Percentiles rank a stretch among this genome's conserved stretches.
These are phyloP conservation scores for Ceyx cyanopectus DNA, from an alignment of 2,113 vertebrate species.

Conservation along the genomic window DNA sequence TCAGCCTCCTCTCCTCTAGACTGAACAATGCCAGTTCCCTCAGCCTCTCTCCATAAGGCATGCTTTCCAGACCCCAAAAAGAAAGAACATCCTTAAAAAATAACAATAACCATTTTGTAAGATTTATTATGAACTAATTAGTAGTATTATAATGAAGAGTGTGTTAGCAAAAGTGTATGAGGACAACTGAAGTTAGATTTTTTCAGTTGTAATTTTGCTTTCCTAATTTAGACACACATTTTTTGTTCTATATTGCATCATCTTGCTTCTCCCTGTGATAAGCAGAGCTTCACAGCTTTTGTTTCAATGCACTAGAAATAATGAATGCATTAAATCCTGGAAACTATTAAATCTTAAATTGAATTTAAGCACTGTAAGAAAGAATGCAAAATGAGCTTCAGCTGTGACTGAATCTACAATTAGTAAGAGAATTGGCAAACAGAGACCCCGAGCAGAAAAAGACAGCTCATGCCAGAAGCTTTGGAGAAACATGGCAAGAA, in stretches of 20 bases:
- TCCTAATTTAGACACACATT: no score
- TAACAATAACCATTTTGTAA: not conserved
- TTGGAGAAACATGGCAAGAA: no score
- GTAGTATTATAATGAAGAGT: not conserved
- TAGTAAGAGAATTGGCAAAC: not conserved
- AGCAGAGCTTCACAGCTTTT: not conserved
- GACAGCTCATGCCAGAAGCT: no score
- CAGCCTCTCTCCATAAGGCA: no score
- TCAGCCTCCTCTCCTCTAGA: no score
- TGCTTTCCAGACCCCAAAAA: no score
- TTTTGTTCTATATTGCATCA: not conserved
- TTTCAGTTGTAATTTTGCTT: not conserved
- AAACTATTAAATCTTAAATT: not conserved
- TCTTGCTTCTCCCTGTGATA: not conserved
- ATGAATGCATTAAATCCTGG: not conserved
- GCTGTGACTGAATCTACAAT: not conserved
- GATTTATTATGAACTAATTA: not conserved
- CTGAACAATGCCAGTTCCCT: no score
- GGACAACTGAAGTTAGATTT: not conserved
- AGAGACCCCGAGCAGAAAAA: not conserved
- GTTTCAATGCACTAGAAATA: not conserved
- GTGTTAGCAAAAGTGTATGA: not conserved
- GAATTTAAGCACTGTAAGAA: not conserved
- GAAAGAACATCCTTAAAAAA: not conserved
- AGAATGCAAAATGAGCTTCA: not conserved